These are phyloP conservation scores for Megalops cyprinoides DNA, from an alignment of 2,797 vertebrate genomes.

Conservation along the genomic window DNA sequence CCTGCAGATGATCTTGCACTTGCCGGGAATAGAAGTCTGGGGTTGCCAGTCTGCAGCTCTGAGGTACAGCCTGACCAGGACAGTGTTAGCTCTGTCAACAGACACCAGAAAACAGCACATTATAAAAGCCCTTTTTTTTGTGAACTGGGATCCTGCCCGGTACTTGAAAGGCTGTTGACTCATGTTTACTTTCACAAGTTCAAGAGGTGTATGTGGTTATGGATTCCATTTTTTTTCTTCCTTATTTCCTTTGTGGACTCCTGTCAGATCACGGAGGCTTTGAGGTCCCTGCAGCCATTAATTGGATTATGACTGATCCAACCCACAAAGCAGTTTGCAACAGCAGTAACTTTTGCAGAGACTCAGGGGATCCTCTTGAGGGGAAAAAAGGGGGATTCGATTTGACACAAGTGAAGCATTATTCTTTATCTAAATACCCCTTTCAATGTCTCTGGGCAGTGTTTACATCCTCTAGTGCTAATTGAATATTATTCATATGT, in stretches of 20 bases:
- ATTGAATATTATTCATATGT: too few relatives aligned
- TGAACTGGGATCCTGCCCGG: conserved; percentile 45
- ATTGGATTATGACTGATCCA: conserved; percentile 30
- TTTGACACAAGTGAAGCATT: too few relatives aligned
- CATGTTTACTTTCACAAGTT: conserved; percentile 64
- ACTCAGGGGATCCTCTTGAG: too few relatives aligned
- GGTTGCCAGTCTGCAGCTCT: conserved; percentile 60
- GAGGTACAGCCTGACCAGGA: conserved; percentile 61
- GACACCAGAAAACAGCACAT: conserved; percentile 30
- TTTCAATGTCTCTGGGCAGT: too few relatives aligned
- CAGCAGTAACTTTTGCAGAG: not conserved
- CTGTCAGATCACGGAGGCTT: conserved; percentile 62
- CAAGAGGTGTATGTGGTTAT: conserved; percentile 56
- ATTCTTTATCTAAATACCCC: too few relatives aligned
- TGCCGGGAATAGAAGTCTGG: conserved; percentile 53
- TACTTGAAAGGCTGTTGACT: conserved; percentile 58
- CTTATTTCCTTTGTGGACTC: conserved; percentile 61
- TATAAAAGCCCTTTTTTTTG: conserved; percentile 47
- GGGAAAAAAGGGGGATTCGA: too few relatives aligned
- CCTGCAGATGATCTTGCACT: conserved; percentile 67
- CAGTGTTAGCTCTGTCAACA: conserved; percentile 61
- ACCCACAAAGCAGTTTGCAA: not conserved
- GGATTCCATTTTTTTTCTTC: conserved; percentile 57
- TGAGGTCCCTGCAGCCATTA: conserved; percentile 59
- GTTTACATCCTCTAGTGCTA: too few relatives aligned